Evolutionary conservation across 2,888 invertebrate genomes (phyloP).

Genomic region (Tenthredo livida): DNA sequence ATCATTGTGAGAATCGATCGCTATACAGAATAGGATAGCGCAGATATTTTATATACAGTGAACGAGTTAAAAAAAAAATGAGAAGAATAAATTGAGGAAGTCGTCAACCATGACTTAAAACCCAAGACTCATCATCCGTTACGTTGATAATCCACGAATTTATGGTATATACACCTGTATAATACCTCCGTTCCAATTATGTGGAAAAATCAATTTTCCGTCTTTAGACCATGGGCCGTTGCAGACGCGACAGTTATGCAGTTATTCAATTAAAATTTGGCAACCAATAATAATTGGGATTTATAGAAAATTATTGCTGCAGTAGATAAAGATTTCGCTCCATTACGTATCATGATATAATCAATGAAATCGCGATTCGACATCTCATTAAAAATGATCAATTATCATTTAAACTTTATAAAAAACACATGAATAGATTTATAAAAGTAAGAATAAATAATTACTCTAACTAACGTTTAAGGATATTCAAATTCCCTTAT

Average conservation of each 20-base stretch:
- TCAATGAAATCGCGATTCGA: not conserved
- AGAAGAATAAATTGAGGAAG: not conserved
- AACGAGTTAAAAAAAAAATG: not conserved
- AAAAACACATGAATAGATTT: not conserved
- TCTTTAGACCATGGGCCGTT: not conserved
- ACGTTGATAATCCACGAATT: not conserved
- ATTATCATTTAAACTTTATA: not conserved
- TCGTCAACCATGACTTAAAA: conserved; percentile 10
- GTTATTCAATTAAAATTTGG: not conserved
- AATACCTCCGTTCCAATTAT: not conserved
- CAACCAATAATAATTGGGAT: not conserved
- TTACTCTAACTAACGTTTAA: not conserved
- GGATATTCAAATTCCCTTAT: not conserved
- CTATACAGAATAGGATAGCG: not conserved
- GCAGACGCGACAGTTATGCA: not conserved
- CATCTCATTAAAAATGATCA: not conserved
- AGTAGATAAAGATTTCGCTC: not conserved
- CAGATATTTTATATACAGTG: not conserved
- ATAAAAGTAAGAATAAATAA: not conserved
- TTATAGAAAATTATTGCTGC: not conserved
- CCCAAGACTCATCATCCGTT: conserved; percentile 8
- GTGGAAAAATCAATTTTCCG: not conserved
- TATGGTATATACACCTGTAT: not conserved
- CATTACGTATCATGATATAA: not conserved
- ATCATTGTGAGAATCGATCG: not conserved